A percentile compares a stretch with the other conserved stretches of the same genome.
Conservation (phyloP, 2,888 invertebrate species). For the Athalia cordata region DNA sequence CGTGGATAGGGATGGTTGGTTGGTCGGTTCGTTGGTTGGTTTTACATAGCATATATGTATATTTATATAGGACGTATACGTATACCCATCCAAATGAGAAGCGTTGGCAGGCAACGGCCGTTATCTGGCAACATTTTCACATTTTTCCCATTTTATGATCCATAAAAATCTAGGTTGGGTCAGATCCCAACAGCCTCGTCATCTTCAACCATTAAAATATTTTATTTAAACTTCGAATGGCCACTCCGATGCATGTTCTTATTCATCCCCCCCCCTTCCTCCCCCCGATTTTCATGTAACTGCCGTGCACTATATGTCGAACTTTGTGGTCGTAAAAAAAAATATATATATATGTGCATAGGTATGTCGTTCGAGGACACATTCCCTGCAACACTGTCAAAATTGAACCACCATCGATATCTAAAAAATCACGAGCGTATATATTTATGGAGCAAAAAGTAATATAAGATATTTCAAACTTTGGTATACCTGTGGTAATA, state of each 20-base stretch:
- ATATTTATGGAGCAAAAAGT: too few relatives aligned
- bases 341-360: too few relatives aligned
- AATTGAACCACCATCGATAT: too few relatives aligned
- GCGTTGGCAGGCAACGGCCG: slow-evolving; percentile 21
- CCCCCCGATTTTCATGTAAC: not conserved
- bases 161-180: slow-evolving; percentile 53
- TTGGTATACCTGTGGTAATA: too few relatives aligned
- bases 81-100: slow-evolving; percentile 8
- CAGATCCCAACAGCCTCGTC: slow-evolving; percentile 39
- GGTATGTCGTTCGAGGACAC: too few relatives aligned
- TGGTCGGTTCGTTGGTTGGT: not conserved
- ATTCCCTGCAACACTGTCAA: too few relatives aligned
- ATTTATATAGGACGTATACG: too few relatives aligned
- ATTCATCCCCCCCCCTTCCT: not conserved
- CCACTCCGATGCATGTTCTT: slow-evolving; percentile 14
- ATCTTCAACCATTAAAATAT: slow-evolving; percentile 33
- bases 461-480: too few relatives aligned
- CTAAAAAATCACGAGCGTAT: too few relatives aligned
- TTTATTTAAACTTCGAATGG: slow-evolving; percentile 34
- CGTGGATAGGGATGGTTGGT: not conserved
- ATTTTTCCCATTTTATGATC: slow-evolving; percentile 51
- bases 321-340: too few relatives aligned
- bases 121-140: slow-evolving; percentile 53
- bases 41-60: not conserved
- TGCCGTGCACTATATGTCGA: not conserved